These are phyloP conservation scores for Dicerorhinus sumatrensis DNA, from an alignment of 2,113 vertebrate genomes.

Conservation along the genomic window DNA sequence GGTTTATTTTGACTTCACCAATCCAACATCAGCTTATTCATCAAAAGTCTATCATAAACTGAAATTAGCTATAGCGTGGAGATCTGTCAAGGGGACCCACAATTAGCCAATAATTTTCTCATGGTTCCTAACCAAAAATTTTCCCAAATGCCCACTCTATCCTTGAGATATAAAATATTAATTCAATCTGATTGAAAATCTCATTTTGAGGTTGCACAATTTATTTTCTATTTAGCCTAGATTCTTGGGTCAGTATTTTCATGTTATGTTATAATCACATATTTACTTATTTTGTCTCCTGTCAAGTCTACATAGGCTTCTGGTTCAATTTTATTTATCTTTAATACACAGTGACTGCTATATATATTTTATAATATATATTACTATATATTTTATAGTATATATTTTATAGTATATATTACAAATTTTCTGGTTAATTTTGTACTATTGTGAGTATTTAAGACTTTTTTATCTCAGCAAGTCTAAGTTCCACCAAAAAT, in stretches of 20 bases:
- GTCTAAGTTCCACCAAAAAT: not conserved
- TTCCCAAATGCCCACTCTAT: not conserved
- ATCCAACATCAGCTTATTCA: not conserved
- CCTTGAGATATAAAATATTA: not conserved
- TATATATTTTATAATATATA: not conserved
- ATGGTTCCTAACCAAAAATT: not conserved
- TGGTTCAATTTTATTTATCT: not conserved
- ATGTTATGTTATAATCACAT: not conserved
- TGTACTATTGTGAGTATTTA: not conserved
- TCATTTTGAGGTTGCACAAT: not conserved
- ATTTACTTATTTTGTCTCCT: not conserved
- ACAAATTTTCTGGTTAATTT: not conserved
- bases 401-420: not conserved
- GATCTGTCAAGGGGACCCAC: not conserved
- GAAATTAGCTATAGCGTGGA: not conserved
- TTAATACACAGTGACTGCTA: not conserved
- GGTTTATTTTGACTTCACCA: not conserved
- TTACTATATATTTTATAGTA: too few species aligned
- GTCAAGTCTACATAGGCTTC: not conserved
- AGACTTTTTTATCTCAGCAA: not conserved
- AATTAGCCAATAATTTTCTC: not conserved
- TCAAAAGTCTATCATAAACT: not conserved
- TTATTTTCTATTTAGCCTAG: not conserved
- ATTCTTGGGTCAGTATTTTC: not conserved
- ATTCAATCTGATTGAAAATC: not conserved